A percentile compares a stretch with the other conserved stretches of the same genome.
phyloP scores from a whole-genome alignment of 2,113 vertebrate species.

The Rhineura floridana region DNA sequence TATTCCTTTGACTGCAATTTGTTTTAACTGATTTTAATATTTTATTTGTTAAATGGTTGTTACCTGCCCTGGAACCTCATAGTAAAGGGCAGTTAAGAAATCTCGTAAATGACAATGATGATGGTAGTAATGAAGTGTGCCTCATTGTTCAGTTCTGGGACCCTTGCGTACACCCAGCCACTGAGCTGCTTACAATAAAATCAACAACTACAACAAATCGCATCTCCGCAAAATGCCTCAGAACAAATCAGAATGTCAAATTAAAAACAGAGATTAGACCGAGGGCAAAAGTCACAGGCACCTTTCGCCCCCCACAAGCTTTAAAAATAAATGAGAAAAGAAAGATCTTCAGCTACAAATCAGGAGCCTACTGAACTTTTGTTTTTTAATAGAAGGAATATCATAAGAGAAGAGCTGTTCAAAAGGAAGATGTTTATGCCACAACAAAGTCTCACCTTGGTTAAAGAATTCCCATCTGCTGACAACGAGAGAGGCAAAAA shows the following conservation, averaged over 20 bases:
- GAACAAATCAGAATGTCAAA: background rate
- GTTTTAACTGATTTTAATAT: too few species aligned
- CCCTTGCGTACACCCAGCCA: background rate
- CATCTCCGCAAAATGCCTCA: background rate
- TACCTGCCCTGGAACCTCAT: too few species aligned
- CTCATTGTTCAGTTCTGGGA: background rate
- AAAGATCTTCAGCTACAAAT: background rate
- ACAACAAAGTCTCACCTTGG: constrained; percentile 54
- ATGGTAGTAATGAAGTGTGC: too few species aligned
- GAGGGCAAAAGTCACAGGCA: background rate
- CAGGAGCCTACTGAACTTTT: background rate
- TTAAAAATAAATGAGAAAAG: background rate
- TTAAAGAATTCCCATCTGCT: constrained; percentile 47
- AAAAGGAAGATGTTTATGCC: background rate
- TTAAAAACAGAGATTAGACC: background rate
- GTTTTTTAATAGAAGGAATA: background rate
- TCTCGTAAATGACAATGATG: too few species aligned
- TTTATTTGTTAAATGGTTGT: too few species aligned
- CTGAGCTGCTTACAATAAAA: too few species aligned
- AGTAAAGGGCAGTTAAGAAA: too few species aligned
- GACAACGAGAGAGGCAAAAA: background rate
- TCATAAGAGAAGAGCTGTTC: background rate
- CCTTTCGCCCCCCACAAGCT: too few species aligned
- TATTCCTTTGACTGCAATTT: too few species aligned
- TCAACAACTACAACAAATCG: background rate